Base-by-base conservation (phyloP, 2,113 vertebrate genomes). In the Crypturellus undulatus region DNA sequence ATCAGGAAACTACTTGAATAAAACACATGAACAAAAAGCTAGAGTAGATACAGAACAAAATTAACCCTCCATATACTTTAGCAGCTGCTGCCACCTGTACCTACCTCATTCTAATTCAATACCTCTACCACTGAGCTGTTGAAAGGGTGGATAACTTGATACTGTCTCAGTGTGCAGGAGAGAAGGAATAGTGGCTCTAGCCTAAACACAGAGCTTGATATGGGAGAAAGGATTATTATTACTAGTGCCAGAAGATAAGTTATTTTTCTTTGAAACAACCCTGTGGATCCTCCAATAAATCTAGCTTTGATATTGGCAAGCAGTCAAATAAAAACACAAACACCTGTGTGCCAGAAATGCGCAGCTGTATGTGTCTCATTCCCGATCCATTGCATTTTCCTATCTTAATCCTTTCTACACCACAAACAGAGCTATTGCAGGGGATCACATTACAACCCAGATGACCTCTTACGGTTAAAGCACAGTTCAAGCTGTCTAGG, bases 11-110 rank as follows among this genome's bases (percentile, higher is more conserved):
- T 42, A 42, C 12, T 79, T 90, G 47, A 76, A 73, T 68, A 83
- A 93, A 87, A 49, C 9, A 59, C 34, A 67, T 25, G 76, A 58
- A 86, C 30, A 82, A 79, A 87, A 92, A 92, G 18, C 69, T 9
- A 67, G 38, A 65, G 72, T 34, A 64, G 90, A 91, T 34, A 40
- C 45, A 78, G 18, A 42, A 69, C 12, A 78, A 89, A 87, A 80
- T 72, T 64, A 60, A 47, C 22, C 8, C 0, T 14, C 63, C 7
- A 6, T 42, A 45, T 64, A 86, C 91, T 93, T 95, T 94, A 96
- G 92, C 97, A 97, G 97, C 96, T 97, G 96, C 89, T 96, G 22
- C 96, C 97, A 97, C 94, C 96, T 97, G 97, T 84, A 97, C 38
- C 80, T 80, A 62, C 75, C 84, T 96, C 92, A 96, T 95, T 97